These are phyloP conservation scores for Amphilophus citrinellus DNA, from an alignment of 2,113 vertebrate species.

Conservation along the genomic window DNA sequence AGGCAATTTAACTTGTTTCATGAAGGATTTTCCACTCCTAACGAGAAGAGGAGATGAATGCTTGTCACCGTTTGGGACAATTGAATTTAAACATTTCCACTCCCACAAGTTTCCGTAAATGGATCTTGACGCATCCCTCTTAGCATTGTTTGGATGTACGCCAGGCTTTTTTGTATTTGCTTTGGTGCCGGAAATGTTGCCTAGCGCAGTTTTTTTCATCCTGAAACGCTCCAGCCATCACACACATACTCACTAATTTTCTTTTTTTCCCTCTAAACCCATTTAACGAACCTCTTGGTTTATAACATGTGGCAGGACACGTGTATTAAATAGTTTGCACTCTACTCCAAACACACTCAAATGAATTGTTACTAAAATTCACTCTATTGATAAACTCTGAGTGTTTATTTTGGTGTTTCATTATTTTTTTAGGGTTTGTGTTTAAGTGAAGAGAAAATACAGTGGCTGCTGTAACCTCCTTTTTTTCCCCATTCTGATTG, in stretches of 20 bases:
- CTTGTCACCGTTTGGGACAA: constrained; percentile 6
- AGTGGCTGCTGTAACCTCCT: not conserved
- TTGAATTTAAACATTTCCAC: constrained; percentile 48
- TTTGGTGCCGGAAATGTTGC: not conserved
- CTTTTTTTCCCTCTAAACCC: not conserved
- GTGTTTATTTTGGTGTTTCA: not conserved
- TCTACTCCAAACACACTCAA: not conserved
- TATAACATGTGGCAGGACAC: not conserved
- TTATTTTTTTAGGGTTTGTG: not conserved
- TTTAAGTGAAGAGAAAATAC: not conserved
- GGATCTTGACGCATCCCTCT: constrained; percentile 38
- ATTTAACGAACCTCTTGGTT: not conserved
- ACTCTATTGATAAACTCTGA: not conserved
- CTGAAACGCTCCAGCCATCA: not conserved
- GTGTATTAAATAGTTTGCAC: not conserved
- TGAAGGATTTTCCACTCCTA: not conserved
- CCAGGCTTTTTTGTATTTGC: constrained; percentile 31
- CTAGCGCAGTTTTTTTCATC: constrained; percentile 3
- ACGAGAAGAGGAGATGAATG: constrained; percentile 9
- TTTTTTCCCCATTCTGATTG: not conserved
- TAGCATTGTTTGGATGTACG: constrained; percentile 46
- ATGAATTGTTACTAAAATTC: not conserved
- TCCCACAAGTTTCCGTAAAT: constrained; percentile 57
- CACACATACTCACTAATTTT: not conserved
- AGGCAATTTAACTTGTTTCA: not conserved